These are phyloP conservation scores for Stramonita haemastoma DNA, from an alignment of 2,888 invertebrate species.

Conservation along the genomic window DNA sequence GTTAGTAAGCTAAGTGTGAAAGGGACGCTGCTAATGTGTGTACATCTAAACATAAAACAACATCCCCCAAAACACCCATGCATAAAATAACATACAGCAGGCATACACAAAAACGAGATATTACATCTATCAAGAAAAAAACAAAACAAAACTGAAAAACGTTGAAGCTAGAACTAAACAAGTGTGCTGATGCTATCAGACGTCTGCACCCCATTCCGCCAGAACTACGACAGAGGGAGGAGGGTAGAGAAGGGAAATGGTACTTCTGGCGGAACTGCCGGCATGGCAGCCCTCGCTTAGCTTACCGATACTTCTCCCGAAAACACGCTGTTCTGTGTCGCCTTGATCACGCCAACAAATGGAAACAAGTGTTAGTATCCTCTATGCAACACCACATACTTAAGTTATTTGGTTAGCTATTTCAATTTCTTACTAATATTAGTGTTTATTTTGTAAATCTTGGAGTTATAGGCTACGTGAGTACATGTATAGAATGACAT, in stretches of 20 bases:
- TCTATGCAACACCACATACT: too few species aligned
- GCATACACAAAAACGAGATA: not conserved
- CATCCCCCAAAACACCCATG: not conserved
- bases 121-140: not conserved
- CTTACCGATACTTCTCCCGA: not conserved
- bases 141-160: not conserved
- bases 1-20: not conserved
- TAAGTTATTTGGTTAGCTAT: too few species aligned
- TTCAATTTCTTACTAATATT: too few species aligned
- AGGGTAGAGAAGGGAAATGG: slow-evolving; percentile 4
- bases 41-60: not conserved
- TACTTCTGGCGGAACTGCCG: not conserved
- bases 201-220: not conserved
- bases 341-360: not conserved
- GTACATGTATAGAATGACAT: too few species aligned
- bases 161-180: not conserved
- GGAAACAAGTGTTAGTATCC: not conserved
- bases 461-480: too few species aligned
- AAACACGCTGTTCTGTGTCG: slow-evolving; percentile 27
- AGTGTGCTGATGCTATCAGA: not conserved
- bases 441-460: too few species aligned
- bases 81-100: not conserved
- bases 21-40: not conserved
- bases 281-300: not conserved
- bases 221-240: not conserved